phyloP scores from a whole-genome alignment of 2,888 invertebrate genomes.

The Drosophila lacicola region DNA sequence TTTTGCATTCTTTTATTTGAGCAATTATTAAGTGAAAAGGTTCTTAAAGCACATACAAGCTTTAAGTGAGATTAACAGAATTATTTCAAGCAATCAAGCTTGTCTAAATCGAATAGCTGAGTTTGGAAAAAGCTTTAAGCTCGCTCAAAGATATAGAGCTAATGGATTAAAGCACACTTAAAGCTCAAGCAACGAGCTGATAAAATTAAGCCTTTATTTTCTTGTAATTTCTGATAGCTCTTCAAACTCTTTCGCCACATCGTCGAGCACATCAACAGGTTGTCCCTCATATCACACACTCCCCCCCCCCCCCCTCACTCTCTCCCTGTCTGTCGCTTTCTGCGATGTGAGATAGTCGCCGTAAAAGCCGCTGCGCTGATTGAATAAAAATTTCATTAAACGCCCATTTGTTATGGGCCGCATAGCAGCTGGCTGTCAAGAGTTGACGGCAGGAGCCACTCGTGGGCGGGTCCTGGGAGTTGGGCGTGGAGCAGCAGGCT shows the following conservation, averaged over 20 bases:
- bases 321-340: not conserved
- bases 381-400: slow-evolving; percentile 79
- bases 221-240: not conserved
- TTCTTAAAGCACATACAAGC: too few species aligned
- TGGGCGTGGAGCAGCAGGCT: not conserved
- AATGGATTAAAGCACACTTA: not conserved
- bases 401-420: slow-evolving; percentile 61
- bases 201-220: too few species aligned
- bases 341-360: slow-evolving; percentile 15
- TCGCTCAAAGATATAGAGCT: not conserved
- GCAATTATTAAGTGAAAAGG: too few species aligned
- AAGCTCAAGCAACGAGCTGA: not conserved
- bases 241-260: not conserved
- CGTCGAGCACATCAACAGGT: slow-evolving; percentile 44
- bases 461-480: slow-evolving; percentile 17
- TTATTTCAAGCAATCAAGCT: too few species aligned
- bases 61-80: too few species aligned
- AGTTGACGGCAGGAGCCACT: not conserved
- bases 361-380: slow-evolving; percentile 57
- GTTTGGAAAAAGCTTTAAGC: not conserved
- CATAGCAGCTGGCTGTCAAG: slow-evolving; percentile 33
- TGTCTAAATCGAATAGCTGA: too few species aligned
- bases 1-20: too few species aligned
- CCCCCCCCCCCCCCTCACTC: not conserved
- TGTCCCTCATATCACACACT: slow-evolving; percentile 13